A percentile compares a stretch with the other conserved stretches of the same genome.
Conservation (phyloP, 2,113 vertebrate species). For the Ibidorhyncha struthersii region DNA sequence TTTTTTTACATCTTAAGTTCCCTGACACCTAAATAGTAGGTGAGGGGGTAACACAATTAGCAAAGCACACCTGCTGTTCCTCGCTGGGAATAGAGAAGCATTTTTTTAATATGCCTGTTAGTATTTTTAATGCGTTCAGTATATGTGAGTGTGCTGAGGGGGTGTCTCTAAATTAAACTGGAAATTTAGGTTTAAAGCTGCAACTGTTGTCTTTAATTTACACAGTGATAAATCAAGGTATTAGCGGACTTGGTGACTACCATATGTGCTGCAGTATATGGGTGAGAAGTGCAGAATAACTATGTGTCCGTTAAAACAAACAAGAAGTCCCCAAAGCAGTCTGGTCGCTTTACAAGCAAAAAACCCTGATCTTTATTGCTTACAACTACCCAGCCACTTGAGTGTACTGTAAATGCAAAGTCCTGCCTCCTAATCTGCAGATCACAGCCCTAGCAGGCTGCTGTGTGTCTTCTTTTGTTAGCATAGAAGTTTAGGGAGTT, state of each 20-base stretch:
- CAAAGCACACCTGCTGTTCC: slow-evolving; percentile 6
- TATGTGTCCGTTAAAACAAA: background rate
- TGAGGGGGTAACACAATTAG: background rate
- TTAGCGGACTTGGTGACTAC: background rate
- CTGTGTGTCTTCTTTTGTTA: background rate
- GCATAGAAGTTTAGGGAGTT: background rate
- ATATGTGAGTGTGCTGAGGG: background rate
- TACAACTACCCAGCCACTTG: background rate
- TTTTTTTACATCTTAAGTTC: background rate
- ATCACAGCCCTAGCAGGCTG: background rate
- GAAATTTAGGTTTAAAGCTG: background rate
- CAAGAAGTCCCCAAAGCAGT: background rate
- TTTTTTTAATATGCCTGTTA: background rate
- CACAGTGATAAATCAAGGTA: background rate
- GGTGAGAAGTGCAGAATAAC: slow-evolving; percentile 25
- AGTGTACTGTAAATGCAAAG: background rate
- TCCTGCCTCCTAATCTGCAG: background rate
- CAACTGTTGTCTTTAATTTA: background rate
- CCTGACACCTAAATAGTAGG: background rate
- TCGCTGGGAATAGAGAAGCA: background rate
- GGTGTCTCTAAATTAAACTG: background rate
- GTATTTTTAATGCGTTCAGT: background rate
- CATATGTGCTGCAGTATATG: background rate
- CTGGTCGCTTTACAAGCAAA: background rate
- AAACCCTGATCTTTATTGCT: background rate